phyloP scores from a whole-genome alignment of 2,797 vertebrate species.

The Microctenopoma steveboyesi region DNA sequence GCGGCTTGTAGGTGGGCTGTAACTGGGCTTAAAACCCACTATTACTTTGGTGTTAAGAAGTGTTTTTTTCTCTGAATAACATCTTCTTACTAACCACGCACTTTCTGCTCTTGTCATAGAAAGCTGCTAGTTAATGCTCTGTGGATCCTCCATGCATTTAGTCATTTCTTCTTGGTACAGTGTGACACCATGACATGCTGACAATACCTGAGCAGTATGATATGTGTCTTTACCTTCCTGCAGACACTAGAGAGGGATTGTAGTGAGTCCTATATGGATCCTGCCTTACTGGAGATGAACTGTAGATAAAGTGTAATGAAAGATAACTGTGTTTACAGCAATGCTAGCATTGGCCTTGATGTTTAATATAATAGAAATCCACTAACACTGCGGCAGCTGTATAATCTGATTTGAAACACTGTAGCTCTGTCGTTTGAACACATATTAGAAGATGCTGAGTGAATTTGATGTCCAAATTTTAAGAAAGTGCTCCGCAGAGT shows the following conservation, averaged over 20 bases:
- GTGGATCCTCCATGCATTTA: background rate
- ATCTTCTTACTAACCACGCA: background rate
- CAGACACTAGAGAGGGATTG: conserved; percentile 24
- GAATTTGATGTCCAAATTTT: conserved; percentile 23
- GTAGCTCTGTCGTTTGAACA: background rate
- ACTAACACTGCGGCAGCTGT: conserved; percentile 11
- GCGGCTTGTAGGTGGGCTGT: too few species aligned
- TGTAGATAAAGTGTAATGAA: conserved; percentile 39
- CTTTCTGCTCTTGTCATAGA: conserved; percentile 1
- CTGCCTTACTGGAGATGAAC: conserved; percentile 21
- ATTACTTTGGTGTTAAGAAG: too few species aligned
- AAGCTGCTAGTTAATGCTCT: background rate
- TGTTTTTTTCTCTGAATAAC: background rate
- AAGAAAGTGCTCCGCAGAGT: conserved; percentile 1
- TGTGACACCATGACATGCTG: background rate
- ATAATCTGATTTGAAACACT: conserved; percentile 4
- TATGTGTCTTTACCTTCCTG: conserved; percentile 1
- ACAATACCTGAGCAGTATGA: background rate
- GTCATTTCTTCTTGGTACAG: background rate
- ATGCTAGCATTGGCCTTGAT: conserved; percentile 20
- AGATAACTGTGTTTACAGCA: conserved; percentile 61
- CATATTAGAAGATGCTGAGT: background rate
- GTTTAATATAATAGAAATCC: conserved; percentile 33
- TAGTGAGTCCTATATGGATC: conserved; percentile 45
- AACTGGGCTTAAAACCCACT: background rate